Base-by-base conservation (phyloP, 2,888 invertebrate genomes). In the Drosophila neotestacea region DNA sequence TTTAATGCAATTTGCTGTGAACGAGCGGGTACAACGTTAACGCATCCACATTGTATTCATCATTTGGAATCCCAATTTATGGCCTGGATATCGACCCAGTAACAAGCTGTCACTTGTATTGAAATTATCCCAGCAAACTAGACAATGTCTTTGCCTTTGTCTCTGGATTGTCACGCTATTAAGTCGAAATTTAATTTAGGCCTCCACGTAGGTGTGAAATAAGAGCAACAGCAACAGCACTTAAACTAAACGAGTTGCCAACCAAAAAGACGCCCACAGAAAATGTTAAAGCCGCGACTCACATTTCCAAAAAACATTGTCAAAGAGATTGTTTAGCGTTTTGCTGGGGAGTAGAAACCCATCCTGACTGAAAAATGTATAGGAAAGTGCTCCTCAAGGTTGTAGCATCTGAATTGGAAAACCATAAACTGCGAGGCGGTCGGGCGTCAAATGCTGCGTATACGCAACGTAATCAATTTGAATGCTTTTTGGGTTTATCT, bases 381-480 rank as follows among this genome's bases (percentile, higher is more conserved):
- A 34, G 58, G 34, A 38, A 55, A 64, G 50, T 52, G 50, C 6
- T 39, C 41, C 47, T 51, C 77, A 80, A 77, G 70, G 70, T 56
- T 76, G 67, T 48, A 28, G 66, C 69, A 60, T 56, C 59, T 73
- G 78, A 69, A 58, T 73, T 61, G 73, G 67, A 72, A 76, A 73
- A 60, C 54, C 68, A 60, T 71, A 62, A 70, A 69, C 47, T 22
- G 55, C 42, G 16, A 9, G 16, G 41, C 41, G 58, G 27, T 44
- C 16, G 63, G 59, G 62, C 30, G 70, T 55, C 68, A 85, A 85
- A 88, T 79, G 79, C 67, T 63, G 86, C 88, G 88, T 83, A 83
- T 85, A 88, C 85, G 83, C 70, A 72, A 39, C 58, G 86, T 73
- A 88, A 82, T 82, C 73, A 82, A 71, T 73, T 82, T 65, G 38